A percentile compares a stretch with the other conserved stretches of the same genome.
Evolutionary conservation across 2,797 vertebrate genomes (phyloP).

Genomic region (Somateria mollissima): DNA sequence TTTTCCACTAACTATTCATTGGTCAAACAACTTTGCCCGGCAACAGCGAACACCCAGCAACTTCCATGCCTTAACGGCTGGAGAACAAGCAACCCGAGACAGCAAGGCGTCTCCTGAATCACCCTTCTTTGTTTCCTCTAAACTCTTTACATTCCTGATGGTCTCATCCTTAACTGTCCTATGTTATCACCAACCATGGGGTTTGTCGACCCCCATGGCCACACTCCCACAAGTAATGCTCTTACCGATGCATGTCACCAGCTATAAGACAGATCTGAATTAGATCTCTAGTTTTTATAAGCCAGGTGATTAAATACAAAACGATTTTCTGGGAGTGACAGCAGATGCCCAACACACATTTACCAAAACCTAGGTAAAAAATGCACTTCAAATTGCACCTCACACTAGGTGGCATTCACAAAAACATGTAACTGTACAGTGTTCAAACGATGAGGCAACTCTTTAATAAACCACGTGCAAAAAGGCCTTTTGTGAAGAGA

Average conservation of each 20-base stretch:
- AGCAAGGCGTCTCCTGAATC: too few species aligned
- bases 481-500: conserved; percentile 7
- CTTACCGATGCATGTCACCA: background rate
- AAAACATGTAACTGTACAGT: background rate
- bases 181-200: too few species aligned
- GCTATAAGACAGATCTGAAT: conserved; percentile 18
- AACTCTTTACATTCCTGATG: too few species aligned
- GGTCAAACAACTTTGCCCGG: too few species aligned
- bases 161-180: too few species aligned
- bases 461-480: background rate
- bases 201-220: too few species aligned
- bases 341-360: background rate
- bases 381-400: background rate
- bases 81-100: too few species aligned
- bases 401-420: background rate
- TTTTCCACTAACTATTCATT: too few species aligned
- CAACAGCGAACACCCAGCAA: too few species aligned
- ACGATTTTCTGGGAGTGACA: background rate
- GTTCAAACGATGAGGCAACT: background rate
- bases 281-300: conserved; percentile 32
- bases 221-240: background rate
- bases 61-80: too few species aligned
- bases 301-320: conserved; percentile 3
- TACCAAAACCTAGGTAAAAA: conserved; percentile 14
- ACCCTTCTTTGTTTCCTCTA: too few species aligned